Percentiles rank a stretch among this genome's conserved stretches.
Evolutionary conservation across 2,888 invertebrate species (phyloP).

Genomic region (Patella caerulea): DNA sequence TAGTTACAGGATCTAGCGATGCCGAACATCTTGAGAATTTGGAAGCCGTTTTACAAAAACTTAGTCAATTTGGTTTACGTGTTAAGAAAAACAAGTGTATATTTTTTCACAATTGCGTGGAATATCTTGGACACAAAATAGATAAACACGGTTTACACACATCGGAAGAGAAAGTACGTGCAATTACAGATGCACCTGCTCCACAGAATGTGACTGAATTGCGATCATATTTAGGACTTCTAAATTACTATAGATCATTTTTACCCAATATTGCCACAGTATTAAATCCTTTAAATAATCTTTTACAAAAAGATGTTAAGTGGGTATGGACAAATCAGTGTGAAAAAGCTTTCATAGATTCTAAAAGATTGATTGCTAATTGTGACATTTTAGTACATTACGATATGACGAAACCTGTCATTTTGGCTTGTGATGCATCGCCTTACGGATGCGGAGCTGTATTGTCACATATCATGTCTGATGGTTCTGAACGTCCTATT

Average conservation of each 20-base stretch:
- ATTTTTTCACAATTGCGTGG: too few species aligned
- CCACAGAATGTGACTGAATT: constrained; percentile 49
- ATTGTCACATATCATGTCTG: constrained; percentile 55
- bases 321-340: constrained; percentile 37
- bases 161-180: constrained; percentile 41
- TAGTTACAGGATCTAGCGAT: constrained; percentile 22
- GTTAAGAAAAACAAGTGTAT: background rate
- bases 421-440: too few species aligned
- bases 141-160: constrained; percentile 33
- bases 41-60: constrained; percentile 12
- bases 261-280: constrained; percentile 17
- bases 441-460: constrained; percentile 42
- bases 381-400: constrained; percentile 8
- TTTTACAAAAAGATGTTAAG: constrained; percentile 32
- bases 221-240: constrained; percentile 35
- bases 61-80: constrained; percentile 13
- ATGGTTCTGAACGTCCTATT: constrained; percentile 26
- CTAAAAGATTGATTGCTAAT: constrained; percentile 42
- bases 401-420: too few species aligned
- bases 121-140: constrained; percentile 1
- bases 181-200: constrained; percentile 46
- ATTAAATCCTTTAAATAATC: constrained; percentile 22
- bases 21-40: constrained; percentile 17
- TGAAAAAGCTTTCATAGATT: constrained; percentile 30
- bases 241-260: constrained; percentile 17